A percentile compares a stretch with the other conserved stretches of the same genome.
Evolutionary conservation across 2,888 invertebrate genomes (phyloP).

Genomic region (Arge pagana): DNA sequence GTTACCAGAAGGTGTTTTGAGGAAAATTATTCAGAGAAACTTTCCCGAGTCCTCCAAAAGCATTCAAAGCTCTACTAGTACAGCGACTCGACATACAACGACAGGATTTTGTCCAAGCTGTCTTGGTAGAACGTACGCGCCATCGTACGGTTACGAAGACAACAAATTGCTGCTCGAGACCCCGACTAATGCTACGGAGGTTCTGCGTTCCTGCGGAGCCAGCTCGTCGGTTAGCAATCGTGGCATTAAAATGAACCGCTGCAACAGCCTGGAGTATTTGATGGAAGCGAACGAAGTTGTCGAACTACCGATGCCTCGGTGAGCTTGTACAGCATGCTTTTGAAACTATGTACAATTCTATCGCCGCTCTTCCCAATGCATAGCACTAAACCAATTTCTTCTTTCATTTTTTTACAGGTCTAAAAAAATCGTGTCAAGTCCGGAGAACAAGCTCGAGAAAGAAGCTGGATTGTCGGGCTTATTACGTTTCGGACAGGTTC

Average conservation of each 20-base stretch:
- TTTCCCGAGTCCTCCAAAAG: conserved; percentile 53
- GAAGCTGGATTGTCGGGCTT: conserved; percentile 48
- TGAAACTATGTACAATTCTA: too few relatives aligned
- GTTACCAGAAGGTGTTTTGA: conserved; percentile 47
- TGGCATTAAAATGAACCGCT: conserved; percentile 35
- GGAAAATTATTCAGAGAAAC: conserved; percentile 53
- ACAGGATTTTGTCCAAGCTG: conserved; percentile 46
- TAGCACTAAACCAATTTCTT: background rate
- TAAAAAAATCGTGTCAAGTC: conserved; percentile 31
- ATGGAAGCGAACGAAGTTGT: conserved; percentile 57
- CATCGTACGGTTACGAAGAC: conserved; percentile 37
- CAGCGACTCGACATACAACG: conserved; percentile 31
- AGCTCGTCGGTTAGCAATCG: conserved; percentile 13
- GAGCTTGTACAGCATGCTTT: conserved; percentile 35
- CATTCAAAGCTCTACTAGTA: conserved; percentile 38
- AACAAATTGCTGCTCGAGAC: conserved; percentile 64
- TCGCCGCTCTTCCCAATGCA: background rate
- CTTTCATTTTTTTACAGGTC: conserved; percentile 37
- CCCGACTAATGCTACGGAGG: conserved; percentile 78
- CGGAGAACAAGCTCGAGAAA: conserved; percentile 31
- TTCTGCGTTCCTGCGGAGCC: conserved; percentile 54
- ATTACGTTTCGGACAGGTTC: conserved; percentile 38
- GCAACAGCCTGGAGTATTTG: conserved; percentile 49
- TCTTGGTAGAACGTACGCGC: conserved; percentile 38
- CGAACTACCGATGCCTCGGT: conserved; percentile 67